These are phyloP conservation scores for Zaprionus africanus DNA, from an alignment of 1,140 invertebrate genomes.

Conservation along the genomic window DNA sequence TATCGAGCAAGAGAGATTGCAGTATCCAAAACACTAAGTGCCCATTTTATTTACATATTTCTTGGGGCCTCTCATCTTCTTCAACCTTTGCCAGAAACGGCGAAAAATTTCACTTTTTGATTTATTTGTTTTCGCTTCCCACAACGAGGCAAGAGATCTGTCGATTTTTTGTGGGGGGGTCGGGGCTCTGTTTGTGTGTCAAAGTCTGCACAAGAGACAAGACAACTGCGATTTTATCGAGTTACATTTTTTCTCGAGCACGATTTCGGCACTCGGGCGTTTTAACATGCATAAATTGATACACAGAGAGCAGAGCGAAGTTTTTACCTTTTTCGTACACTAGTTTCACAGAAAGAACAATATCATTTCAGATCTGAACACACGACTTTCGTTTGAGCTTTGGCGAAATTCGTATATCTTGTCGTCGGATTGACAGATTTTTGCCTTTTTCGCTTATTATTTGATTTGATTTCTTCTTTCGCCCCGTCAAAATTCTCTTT, in stretches of 20 bases:
- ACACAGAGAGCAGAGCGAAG: neutral
- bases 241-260: conserved; percentile 3
- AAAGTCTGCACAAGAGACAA: neutral
- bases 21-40: neutral
- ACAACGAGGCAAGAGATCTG: conserved; percentile 14
- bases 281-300: conserved; percentile 9
- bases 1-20: conserved; percentile 2
- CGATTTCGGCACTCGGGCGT: conserved; percentile 9
- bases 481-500: conserved; percentile 13
- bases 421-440: conserved; percentile 1
- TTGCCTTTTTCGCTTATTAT: conserved; percentile 9
- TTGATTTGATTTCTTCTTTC: conserved; percentile 18
- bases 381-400: conserved; percentile 16
- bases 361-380: conserved; percentile 15
- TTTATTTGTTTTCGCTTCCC: conserved; percentile 20
- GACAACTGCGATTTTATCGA: neutral
- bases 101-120: conserved; percentile 34
- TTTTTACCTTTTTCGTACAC: conserved; percentile 12
- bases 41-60: conserved; percentile 25
- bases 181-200: neutral
- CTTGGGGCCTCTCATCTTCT: conserved; percentile 3
- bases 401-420: conserved; percentile 5
- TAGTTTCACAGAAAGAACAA: conserved; percentile 19
- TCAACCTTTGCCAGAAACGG: neutral
- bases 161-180: neutral